phyloP scores from a whole-genome alignment of 2,797 vertebrate species.

The Gastrophryne carolinensis region DNA sequence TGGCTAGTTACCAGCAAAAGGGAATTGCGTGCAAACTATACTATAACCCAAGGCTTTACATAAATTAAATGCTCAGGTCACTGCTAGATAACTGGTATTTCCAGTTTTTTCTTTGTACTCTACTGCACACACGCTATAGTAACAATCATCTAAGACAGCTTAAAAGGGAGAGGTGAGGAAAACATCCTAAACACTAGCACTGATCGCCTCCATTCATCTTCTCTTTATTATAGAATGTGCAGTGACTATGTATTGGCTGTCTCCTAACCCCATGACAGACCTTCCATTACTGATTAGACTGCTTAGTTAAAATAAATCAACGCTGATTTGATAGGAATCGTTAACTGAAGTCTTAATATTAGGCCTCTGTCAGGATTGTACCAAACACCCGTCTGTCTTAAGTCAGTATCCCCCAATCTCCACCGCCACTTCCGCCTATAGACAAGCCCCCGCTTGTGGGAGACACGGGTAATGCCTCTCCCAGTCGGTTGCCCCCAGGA shows the following conservation, averaged over 20 bases:
- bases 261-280: background rate
- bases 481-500: no score
- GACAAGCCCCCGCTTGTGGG: no score
- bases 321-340: no score
- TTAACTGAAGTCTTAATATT: no score
- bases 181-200: conserved; percentile 58
- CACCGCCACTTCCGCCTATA: no score
- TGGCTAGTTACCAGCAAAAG: conserved; percentile 65
- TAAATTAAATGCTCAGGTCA: conserved; percentile 73
- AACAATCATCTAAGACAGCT: conserved; percentile 67
- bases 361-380: no score
- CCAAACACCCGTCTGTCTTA: no score
- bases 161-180: conserved; percentile 62
- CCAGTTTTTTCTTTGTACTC: conserved; percentile 73
- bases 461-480: no score
- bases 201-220: conserved; percentile 63
- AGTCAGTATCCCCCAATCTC: no score
- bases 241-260: conserved; percentile 1
- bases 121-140: conserved; percentile 72
- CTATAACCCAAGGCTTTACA: conserved; percentile 75
- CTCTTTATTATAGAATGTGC: no score
- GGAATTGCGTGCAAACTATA: conserved; percentile 76
- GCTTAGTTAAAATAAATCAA: no score
- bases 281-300: no score
- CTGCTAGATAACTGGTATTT: conserved; percentile 81